Evolutionary conservation across 92 coral and sea anemone species (phyloP), one percentile per base, ranked within the genome.

Genomic region (Diadumene lineata): DNA sequence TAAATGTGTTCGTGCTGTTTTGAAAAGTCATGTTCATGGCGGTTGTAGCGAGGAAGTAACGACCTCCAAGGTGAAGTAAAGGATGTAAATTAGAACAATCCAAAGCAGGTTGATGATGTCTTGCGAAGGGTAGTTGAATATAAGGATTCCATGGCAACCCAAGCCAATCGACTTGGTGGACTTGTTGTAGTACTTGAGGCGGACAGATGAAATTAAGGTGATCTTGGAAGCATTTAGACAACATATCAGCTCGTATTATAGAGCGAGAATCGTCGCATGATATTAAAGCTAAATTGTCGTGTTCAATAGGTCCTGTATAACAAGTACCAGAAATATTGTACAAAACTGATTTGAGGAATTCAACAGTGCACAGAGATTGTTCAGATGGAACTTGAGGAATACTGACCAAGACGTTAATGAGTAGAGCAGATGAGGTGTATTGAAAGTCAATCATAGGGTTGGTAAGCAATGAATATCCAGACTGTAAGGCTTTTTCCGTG

Each of bases 111-210:
- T 24, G 43, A 32, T 64, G 70, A n/a, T 6, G 23, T 1, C 70
- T 44, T 29, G 44, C 44, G 19, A 30, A 64, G 18, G 44, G 34
- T 11, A 64, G 7, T 26, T 25, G 30, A 11, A 11, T 11, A 28
- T 31, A 19, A 28, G 68, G 10, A 56, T 62, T n/a, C 70, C 70
- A 64, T 19, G 70, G 43, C 11, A 64, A 31, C 44, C 70, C 70
- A 64, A 64, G 70, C 43, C 43, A 64, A 1, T 64, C 70, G 70
- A 64, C 25, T 7, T 64, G 46, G 15, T 31, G 34, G 13, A 28
- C 25, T 6, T 30, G 11, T 64, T 24, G 43, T 15, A 64, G 70
- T 3, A 64, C 46, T 7, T 64, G 34, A 11, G 43, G n/a, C 30
- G 70, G 70, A 30, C 70, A 64, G 7, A 64, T 3, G n/a, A 64